Evolutionary conservation across 2,113 vertebrate species (phyloP), one percentile per base, ranked within the genome.

Genomic region (Nothocercus nigrocapillus): DNA sequence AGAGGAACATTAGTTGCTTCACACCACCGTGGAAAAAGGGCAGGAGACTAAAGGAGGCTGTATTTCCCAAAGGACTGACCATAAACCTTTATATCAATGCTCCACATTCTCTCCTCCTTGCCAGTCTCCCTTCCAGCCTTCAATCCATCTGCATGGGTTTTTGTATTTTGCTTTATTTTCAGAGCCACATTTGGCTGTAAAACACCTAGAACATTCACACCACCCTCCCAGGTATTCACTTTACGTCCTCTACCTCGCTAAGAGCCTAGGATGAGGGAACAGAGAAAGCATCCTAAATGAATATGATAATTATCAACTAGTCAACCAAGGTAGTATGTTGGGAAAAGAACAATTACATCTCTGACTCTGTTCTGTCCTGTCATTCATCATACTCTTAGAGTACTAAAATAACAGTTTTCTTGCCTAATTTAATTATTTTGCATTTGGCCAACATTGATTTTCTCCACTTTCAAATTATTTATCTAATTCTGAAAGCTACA

Each of bases 1-100:
- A 97, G 89, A 92, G 88, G 38, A 97, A 68, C 83, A 78, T 34
- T 13, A 67, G 7, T 28, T 92, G 54, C 49, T 47, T 82, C 38
- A 28, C 13, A 44, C 24, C 34, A 67, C 9, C 21, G 13, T 77
- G 82, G 56, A 86, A 51, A 70, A 80, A 21, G 11, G 20, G 4
- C 42, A 82, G 66, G 27, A 72, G 30, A 12, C 9, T 28, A 45
- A 74, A 84, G 62, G 28, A 90, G 36, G 19, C 0, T 53, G 13
- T 54, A 45, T 40, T 69, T 72, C 63, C 51, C 54, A 58, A 44
- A 75, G 69, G 62, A 40, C 18, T 2, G 62, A 36, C 18, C 3
- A 4, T n/a, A 59, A 66, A 74, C 19, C 53, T 30, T 38, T 47
- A 12, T 32, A 59, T 3, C 13, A 25, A 14, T 34, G 6, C 25